Percentiles rank a stretch among this genome's conserved stretches.
Conservation (phyloP, 2,797 vertebrate species). For the Aldrovandia affinis region DNA sequence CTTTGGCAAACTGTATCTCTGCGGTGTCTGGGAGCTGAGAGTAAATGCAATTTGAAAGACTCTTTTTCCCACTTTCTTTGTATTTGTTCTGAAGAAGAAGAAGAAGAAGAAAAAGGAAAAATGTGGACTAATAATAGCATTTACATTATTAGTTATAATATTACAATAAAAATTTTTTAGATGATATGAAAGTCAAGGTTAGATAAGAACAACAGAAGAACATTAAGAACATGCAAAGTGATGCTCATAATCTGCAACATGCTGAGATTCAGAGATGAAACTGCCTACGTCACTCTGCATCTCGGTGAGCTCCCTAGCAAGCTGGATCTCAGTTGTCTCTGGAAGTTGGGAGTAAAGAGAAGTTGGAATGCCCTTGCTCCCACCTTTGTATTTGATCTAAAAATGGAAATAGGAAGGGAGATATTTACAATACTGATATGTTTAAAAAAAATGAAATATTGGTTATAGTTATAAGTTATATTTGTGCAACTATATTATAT, state of each 20-base stretch:
- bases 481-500: too few relatives aligned
- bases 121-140: not conserved
- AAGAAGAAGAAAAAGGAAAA: not conserved
- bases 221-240: not conserved
- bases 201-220: not conserved
- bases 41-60: slow-evolving; percentile 61
- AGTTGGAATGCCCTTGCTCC: slow-evolving; percentile 69
- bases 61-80: slow-evolving; percentile 61
- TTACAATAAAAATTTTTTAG: not conserved
- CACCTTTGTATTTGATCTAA: slow-evolving; percentile 38
- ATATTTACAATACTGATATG: not conserved
- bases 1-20: slow-evolving; percentile 64
- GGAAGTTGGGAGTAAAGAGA: slow-evolving; percentile 80
- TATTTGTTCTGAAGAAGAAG: slow-evolving; percentile 63
- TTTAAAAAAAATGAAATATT: too few relatives aligned
- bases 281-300: slow-evolving; percentile 79
- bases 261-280: not conserved
- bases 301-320: slow-evolving; percentile 75
- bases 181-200: not conserved
- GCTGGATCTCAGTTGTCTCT: slow-evolving; percentile 78
- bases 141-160: not conserved
- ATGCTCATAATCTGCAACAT: not conserved
- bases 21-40: slow-evolving; percentile 65
- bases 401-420: not conserved
- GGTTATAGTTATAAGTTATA: too few relatives aligned